phyloP scores from a whole-genome alignment of 2,888 invertebrate species.

The Atherix ibis region DNA sequence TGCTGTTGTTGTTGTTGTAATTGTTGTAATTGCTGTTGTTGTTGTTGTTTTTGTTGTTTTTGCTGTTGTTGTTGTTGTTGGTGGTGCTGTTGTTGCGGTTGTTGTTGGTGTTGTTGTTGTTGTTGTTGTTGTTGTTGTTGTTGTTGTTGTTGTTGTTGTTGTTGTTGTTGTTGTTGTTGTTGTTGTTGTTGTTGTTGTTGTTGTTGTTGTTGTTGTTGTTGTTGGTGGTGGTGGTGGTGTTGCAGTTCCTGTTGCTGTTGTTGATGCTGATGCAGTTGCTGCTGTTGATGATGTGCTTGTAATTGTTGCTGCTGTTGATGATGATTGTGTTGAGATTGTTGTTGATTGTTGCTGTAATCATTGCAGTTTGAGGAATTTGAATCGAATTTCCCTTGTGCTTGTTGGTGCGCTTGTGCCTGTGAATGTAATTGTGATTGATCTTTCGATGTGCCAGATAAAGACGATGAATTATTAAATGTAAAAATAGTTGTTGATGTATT shows the following conservation, averaged over 20 bases:
- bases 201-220: background rate
- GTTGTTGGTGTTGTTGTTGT: constrained; percentile 1
- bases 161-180: background rate
- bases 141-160: background rate
- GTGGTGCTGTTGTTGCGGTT: background rate
- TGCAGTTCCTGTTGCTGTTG: constrained; percentile 1
- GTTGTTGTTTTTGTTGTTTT: background rate
- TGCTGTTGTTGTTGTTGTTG: background rate
- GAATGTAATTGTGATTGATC: constrained; percentile 6
- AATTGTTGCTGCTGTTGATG: constrained; percentile 5
- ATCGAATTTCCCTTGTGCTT: background rate
- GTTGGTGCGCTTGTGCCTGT: constrained; percentile 1
- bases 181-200: background rate
- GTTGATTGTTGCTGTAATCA: constrained; percentile 7
- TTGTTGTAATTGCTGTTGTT: background rate
- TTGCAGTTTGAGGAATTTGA: constrained; percentile 3
- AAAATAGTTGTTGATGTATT: constrained; percentile 19
- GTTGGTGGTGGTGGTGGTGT: background rate
- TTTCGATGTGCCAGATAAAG: too few species aligned
- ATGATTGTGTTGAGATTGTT: constrained; percentile 3
- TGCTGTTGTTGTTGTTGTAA: background rate
- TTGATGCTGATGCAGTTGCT: constrained; percentile 4
- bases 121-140: background rate
- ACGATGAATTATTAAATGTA: constrained; percentile 31
- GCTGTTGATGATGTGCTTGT: constrained; percentile 5